Evolutionary conservation across 2,113 vertebrate species (phyloP).

Genomic region (Camelus bactrianus): DNA sequence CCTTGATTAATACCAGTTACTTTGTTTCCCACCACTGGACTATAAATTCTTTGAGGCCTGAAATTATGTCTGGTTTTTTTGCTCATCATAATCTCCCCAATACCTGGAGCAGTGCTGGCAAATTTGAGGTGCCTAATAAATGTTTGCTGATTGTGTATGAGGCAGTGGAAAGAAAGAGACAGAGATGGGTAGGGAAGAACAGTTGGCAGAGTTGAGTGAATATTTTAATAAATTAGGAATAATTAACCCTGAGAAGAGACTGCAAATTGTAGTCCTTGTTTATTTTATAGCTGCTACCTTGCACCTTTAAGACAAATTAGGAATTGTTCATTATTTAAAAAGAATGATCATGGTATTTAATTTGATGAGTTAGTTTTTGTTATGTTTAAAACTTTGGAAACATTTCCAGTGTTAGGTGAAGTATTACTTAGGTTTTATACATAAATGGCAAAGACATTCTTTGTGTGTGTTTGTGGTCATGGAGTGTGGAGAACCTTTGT

Average conservation of each 20-base stretch:
- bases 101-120: not conserved
- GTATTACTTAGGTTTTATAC: not conserved
- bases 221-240: conserved; percentile 10
- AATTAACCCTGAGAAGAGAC: not conserved
- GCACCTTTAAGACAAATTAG: not conserved
- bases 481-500: not conserved
- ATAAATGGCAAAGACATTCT: not conserved
- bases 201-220: not conserved
- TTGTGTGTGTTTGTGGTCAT: not conserved
- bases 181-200: not conserved
- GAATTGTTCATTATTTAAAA: not conserved
- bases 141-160: not conserved
- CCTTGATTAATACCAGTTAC: not conserved
- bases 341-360: not conserved
- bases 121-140: not conserved
- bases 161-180: not conserved
- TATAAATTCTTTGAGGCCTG: not conserved
- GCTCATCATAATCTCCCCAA: no score
- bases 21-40: not conserved
- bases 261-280: not conserved
- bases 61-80: not conserved
- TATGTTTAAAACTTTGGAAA: conserved; percentile 26
- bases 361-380: conserved; percentile 13
- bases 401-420: not conserved
- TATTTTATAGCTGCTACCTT: not conserved